phyloP scores from a whole-genome alignment of 1,140 invertebrate species.

The Drosophila sechellia region DNA sequence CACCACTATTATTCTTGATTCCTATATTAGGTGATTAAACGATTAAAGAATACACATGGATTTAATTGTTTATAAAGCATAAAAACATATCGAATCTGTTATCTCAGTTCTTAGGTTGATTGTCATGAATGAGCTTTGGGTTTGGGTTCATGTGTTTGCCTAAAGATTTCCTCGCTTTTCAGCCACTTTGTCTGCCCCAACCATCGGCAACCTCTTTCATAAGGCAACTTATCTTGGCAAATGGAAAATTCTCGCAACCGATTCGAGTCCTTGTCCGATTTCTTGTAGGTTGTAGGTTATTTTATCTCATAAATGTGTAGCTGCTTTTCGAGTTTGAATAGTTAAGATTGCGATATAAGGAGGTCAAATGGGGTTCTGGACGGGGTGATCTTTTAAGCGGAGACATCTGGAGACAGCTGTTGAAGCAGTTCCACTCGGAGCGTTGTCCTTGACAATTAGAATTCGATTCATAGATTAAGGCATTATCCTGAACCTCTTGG shows the following conservation, averaged over 20 bases:
- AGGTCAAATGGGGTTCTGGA: background rate
- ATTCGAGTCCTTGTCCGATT: conserved; percentile 3
- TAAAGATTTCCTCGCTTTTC: background rate
- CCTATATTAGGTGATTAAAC: too few species aligned
- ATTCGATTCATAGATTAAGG: background rate
- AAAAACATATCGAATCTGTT: background rate
- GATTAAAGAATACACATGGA: too few species aligned
- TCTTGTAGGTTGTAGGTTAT: background rate
- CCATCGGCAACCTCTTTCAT: background rate
- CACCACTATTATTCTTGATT: background rate
- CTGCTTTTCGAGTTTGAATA: background rate
- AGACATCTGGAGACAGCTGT: background rate
- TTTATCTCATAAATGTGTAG: background rate
- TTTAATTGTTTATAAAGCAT: background rate
- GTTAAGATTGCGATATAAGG: background rate
- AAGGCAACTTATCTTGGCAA: conserved; percentile 1
- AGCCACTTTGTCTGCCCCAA: conserved; percentile 4
- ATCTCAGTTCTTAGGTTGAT: background rate
- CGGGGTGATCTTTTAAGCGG: background rate
- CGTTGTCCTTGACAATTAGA: too few species aligned
- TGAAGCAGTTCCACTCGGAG: background rate
- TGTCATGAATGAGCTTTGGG: background rate
- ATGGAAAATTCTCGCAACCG: background rate
- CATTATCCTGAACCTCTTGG: background rate
- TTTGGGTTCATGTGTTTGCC: background rate